Percentiles rank a stretch among this genome's conserved stretches.
phyloP scores from a whole-genome alignment of 2,113 vertebrate genomes.

The Rhombomys opimus region DNA sequence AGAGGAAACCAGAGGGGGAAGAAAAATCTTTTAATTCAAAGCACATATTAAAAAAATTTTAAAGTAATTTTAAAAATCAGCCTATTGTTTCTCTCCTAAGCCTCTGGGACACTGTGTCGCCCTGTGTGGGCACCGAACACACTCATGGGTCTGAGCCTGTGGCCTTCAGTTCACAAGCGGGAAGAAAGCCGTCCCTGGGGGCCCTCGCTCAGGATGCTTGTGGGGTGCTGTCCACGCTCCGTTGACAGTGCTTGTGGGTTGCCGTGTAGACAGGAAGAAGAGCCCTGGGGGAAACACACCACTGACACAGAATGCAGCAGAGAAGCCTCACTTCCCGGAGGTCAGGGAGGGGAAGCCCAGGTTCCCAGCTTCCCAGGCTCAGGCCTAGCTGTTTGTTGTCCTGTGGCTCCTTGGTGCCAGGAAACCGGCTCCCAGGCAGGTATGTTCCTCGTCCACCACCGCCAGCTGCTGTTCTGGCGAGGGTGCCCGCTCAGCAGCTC shows the following conservation, averaged over 20 bases:
- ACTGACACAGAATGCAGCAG: not conserved
- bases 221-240: accelerated
- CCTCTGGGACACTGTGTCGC: not conserved
- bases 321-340: not conserved
- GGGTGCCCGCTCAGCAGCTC: too few relatives aligned
- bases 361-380: not conserved
- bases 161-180: not conserved
- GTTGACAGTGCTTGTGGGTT: not conserved
- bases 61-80: not conserved
- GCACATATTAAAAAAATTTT: not conserved
- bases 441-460: accelerated
- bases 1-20: not conserved
- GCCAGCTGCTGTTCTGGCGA: accelerated
- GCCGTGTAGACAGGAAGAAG: not conserved
- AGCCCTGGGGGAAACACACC: not conserved
- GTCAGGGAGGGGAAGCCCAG: not conserved
- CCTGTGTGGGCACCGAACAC: accelerated
- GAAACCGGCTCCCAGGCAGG: not conserved
- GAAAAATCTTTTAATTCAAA: not conserved
- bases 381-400: not conserved
- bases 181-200: not conserved
- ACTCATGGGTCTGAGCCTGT: not conserved
- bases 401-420: not conserved
- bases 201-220: not conserved
- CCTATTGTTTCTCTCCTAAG: not conserved